A percentile compares a stretch with the other conserved stretches of the same genome.
Evolutionary conservation across 2,888 invertebrate genomes (phyloP).

Genomic region (Drosophila rellima): DNA sequence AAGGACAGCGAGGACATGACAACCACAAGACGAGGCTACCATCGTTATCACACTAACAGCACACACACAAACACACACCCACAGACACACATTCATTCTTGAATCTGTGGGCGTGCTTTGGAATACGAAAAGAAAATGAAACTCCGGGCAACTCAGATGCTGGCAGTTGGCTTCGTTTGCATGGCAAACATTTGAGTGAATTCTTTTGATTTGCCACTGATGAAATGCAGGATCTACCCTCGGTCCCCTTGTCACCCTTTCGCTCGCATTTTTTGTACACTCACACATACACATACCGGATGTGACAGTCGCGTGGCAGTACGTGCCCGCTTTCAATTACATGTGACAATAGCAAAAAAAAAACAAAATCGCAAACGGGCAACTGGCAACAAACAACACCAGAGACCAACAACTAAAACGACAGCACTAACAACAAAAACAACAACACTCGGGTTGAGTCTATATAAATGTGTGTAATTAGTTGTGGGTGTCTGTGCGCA

Average conservation of each 20-base stretch:
- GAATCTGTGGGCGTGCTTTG: slow-evolving; percentile 6
- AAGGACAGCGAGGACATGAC: slow-evolving; percentile 40
- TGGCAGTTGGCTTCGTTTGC: slow-evolving; percentile 25
- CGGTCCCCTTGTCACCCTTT: neutral
- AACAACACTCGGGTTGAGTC: slow-evolving; percentile 23
- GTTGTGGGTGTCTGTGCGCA: slow-evolving; percentile 41
- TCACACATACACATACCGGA: slow-evolving; percentile 14
- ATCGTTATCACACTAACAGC: slow-evolving; percentile 36
- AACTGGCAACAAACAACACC: slow-evolving; percentile 25
- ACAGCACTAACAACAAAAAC: slow-evolving; percentile 2
- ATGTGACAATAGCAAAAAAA: slow-evolving; percentile 40
- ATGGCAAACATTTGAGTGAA: slow-evolving; percentile 43
- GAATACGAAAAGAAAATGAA: slow-evolving; percentile 4
- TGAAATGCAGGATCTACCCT: slow-evolving; percentile 28
- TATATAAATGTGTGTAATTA: slow-evolving; percentile 58
- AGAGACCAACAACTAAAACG: slow-evolving; percentile 8
- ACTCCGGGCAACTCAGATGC: slow-evolving; percentile 16
- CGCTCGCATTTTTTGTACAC: neutral
- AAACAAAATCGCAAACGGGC: slow-evolving; percentile 24
- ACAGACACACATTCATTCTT: slow-evolving; percentile 4
- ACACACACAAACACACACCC: slow-evolving; percentile 11
- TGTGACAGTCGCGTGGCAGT: slow-evolving; percentile 33
- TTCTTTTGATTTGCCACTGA: slow-evolving; percentile 58
- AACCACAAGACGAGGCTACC: slow-evolving; percentile 40
- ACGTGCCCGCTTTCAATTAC: slow-evolving; percentile 56